Conservation (phyloP, 2,888 invertebrate species). For the Euphydryas editha region DNA sequence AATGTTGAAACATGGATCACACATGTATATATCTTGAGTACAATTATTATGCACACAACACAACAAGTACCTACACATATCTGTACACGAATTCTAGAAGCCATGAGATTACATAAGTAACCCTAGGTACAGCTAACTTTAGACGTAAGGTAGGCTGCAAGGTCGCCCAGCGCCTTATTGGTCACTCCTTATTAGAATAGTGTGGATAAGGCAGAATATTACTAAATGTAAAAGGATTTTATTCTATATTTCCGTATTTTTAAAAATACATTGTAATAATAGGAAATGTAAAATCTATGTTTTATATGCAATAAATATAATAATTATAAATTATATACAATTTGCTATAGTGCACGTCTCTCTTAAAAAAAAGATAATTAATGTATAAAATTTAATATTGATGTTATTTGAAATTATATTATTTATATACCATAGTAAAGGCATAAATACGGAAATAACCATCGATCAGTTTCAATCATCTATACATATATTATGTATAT, state of each 20-base stretch:
- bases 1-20: background rate
- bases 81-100: constrained; percentile 35
- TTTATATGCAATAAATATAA: background rate
- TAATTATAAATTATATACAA: too few species aligned
- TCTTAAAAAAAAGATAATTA: too few species aligned
- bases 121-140: constrained; percentile 55
- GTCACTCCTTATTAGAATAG: constrained; percentile 55
- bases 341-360: too few species aligned
- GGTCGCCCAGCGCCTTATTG: constrained; percentile 79
- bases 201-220: constrained; percentile 55
- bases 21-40: background rate
- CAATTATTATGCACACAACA: constrained; percentile 8
- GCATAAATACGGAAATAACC: too few species aligned
- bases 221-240: background rate
- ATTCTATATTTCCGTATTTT: background rate
- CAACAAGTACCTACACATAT: constrained; percentile 17
- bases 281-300: background rate
- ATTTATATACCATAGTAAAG: too few species aligned
- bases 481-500: too few species aligned
- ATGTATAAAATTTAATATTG: too few species aligned
- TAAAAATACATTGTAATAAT: background rate
- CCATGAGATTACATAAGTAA: constrained; percentile 39
- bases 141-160: constrained; percentile 67
- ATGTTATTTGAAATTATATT: too few species aligned
- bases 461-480: too few species aligned